Percentiles rank a stretch among this genome's conserved stretches.
These are phyloP conservation scores for Myiotriccus ornatus DNA, from an alignment of 2,797 vertebrate species.

Conservation along the genomic window DNA sequence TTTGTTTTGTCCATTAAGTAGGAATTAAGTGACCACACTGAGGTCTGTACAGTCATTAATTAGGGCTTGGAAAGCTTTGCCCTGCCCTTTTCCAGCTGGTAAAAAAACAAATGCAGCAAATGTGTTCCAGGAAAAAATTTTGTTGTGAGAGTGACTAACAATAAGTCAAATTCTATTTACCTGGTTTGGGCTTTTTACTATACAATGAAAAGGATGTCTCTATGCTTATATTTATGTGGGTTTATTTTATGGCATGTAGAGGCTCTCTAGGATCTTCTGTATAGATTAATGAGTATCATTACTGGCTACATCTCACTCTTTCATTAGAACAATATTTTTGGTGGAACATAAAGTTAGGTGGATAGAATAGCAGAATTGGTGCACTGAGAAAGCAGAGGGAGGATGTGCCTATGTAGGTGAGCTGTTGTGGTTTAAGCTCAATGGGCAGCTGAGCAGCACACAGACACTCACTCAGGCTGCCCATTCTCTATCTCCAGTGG, in stretches of 20 bases:
- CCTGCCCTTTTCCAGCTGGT: neutral
- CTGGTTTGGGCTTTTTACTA: neutral
- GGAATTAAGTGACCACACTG: neutral
- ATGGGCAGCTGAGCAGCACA: neutral
- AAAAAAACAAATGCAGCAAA: neutral
- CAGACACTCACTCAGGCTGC: neutral
- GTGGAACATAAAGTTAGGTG: neutral
- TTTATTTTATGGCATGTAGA: neutral
- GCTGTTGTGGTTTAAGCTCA: neutral
- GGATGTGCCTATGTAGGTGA: rapidly evolving
- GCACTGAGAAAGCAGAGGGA: neutral
- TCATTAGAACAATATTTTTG: neutral
- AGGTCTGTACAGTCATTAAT: neutral
- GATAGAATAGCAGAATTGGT: neutral
- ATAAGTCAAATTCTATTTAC: neutral
- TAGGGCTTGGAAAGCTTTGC: neutral
- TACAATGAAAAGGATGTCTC: neutral
- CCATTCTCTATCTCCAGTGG: rapidly evolving
- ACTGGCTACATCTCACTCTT: neutral
- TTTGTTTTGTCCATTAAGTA: neutral
- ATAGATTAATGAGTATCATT: rapidly evolving
- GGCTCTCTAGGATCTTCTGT: neutral
- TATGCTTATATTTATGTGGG: neutral
- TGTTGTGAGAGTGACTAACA: neutral
- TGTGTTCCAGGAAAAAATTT: neutral